These are phyloP conservation scores for Dascillus cervinus DNA, from an alignment of 2,888 invertebrate species.

Conservation along the genomic window DNA sequence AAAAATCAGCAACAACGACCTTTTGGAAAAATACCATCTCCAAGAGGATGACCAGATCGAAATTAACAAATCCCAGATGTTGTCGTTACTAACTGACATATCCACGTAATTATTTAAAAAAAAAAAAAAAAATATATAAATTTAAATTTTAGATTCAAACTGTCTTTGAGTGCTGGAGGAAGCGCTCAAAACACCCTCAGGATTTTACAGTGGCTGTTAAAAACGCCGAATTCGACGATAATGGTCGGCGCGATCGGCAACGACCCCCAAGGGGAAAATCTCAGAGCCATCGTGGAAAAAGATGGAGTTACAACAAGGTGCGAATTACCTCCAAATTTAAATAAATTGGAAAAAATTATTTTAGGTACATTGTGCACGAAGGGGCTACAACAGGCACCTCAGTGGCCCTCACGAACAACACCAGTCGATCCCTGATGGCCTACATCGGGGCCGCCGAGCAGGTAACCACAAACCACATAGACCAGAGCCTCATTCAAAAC, in stretches of 20 bases:
- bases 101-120: slow-evolving; percentile 2
- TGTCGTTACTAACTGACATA: slow-evolving; percentile 28
- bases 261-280: slow-evolving; percentile 41
- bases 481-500: slow-evolving; percentile 20
- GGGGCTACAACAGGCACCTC: slow-evolving; percentile 45
- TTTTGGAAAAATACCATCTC: slow-evolving; percentile 38
- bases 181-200: slow-evolving; percentile 46
- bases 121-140: slow-evolving; percentile 1
- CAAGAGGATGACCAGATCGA: slow-evolving; percentile 38
- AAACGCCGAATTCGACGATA: slow-evolving; percentile 22
- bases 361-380: slow-evolving; percentile 31
- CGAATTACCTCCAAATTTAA: slow-evolving; percentile 1
- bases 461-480: slow-evolving; percentile 35
- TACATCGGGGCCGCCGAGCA: slow-evolving; percentile 49
- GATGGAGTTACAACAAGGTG: slow-evolving; percentile 41
- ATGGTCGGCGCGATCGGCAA: slow-evolving; percentile 49
- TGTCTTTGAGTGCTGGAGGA: slow-evolving; percentile 38
- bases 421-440: slow-evolving; percentile 45
- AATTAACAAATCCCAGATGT: slow-evolving; percentile 29
- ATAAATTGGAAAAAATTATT: slow-evolving; percentile 6
- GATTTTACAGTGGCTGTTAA: slow-evolving; percentile 41
- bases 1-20: slow-evolving; percentile 24
- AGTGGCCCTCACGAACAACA: slow-evolving; percentile 43
- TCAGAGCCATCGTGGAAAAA: slow-evolving; percentile 37
- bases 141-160: slow-evolving; percentile 28